Conservation (phyloP, 2,797 vertebrate species). For the Sebastes itinus region DNA sequence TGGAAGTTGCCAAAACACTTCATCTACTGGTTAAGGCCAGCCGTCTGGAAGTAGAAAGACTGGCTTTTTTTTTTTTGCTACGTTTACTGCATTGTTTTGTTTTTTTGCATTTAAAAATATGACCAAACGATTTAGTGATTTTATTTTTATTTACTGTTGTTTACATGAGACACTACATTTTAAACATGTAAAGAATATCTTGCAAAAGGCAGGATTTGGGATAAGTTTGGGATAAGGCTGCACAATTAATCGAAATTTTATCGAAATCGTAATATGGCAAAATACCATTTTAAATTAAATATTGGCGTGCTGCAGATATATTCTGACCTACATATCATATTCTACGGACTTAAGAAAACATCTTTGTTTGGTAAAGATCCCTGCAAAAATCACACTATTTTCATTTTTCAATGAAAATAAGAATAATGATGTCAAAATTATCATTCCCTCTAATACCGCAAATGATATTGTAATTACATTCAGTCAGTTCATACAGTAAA, state of each 20-base stretch:
- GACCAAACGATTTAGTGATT: neutral
- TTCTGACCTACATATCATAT: too few species aligned
- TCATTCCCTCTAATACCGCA: too few species aligned
- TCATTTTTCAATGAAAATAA: too few species aligned
- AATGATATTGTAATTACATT: too few species aligned
- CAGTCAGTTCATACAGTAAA: too few species aligned
- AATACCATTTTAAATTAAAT: neutral
- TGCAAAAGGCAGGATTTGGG: neutral
- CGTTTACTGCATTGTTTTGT: neutral
- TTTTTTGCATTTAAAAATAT: neutral
- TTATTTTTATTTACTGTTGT: neutral
- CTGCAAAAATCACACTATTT: too few species aligned
- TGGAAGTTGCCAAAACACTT: neutral
- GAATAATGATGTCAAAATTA: too few species aligned
- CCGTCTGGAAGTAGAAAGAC: neutral
- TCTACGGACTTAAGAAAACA: too few species aligned
- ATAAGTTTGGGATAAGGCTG: neutral
- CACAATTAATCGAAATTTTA: too few species aligned
- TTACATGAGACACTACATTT: neutral
- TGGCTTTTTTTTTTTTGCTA: neutral
- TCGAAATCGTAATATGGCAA: rapidly evolving
- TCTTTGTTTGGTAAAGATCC: too few species aligned
- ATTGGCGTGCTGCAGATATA: neutral
- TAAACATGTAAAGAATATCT: neutral
- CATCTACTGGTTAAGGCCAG: neutral